Percentiles rank a stretch among this genome's conserved stretches.
Conservation (phyloP, 2,797 vertebrate genomes). For the Mus spretus region DNA sequence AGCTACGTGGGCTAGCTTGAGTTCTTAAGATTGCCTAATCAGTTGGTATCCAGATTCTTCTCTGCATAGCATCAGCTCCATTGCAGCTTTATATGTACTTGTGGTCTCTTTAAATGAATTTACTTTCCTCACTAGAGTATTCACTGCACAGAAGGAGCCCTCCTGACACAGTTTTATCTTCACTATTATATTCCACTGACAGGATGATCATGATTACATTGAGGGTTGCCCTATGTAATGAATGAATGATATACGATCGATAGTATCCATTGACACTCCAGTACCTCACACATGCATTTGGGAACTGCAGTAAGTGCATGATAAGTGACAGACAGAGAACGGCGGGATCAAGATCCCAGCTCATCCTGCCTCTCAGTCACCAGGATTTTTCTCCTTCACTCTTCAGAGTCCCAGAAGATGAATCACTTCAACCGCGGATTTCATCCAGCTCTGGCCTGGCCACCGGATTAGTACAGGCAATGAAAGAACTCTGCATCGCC, state of each 20-base stretch:
- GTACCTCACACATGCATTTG: neutral
- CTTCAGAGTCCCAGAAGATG: neutral
- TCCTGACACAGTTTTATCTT: neutral
- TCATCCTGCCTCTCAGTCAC: neutral
- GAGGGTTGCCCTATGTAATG: neutral
- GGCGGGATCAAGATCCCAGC: neutral
- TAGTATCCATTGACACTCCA: neutral
- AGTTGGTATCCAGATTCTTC: neutral
- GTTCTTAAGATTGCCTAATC: neutral
- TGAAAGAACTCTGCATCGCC: constrained; percentile 8
- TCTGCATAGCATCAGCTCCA: neutral
- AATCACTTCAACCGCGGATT: neutral
- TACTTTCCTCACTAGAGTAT: neutral
- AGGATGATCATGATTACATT: neutral
- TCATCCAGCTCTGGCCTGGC: neutral
- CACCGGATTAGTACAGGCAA: neutral
- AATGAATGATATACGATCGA: neutral
- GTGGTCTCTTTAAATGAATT: neutral
- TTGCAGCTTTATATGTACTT: neutral
- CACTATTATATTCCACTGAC: neutral
- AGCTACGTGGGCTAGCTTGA: neutral
- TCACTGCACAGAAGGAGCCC: neutral
- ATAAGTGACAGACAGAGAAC: neutral
- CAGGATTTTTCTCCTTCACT: neutral
- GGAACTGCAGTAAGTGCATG: neutral